Evolutionary conservation across 2,888 invertebrate genomes (phyloP).

Genomic region (Andrena fulva): DNA sequence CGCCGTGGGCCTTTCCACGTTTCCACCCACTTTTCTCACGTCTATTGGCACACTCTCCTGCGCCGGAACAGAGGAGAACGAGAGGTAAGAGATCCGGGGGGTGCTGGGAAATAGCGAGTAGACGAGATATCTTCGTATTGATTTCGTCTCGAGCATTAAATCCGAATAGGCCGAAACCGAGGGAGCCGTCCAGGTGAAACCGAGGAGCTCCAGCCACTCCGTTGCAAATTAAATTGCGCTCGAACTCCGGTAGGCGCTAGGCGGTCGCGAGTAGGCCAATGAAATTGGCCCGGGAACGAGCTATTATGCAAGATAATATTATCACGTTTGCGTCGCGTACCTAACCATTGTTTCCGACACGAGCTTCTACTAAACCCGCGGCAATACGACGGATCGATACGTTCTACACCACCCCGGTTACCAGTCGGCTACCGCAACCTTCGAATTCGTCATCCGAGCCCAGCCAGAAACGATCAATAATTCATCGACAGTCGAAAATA

Average conservation of each 20-base stretch:
- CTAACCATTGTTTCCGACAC: slow-evolving; percentile 43
- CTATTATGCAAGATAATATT: slow-evolving; percentile 65
- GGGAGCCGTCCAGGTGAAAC: slow-evolving; percentile 64
- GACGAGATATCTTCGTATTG: slow-evolving; percentile 73
- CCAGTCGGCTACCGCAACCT: not conserved
- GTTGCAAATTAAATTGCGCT: slow-evolving; percentile 66
- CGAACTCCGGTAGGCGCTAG: slow-evolving; percentile 18
- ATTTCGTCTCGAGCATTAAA: slow-evolving; percentile 77
- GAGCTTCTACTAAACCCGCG: slow-evolving; percentile 9
- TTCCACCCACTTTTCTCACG: slow-evolving; percentile 1
- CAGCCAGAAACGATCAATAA: too few relatives aligned
- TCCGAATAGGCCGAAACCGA: slow-evolving; percentile 65
- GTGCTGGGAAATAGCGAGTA: slow-evolving; percentile 47
- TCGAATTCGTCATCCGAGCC: not conserved
- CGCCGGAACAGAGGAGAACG: slow-evolving; percentile 1
- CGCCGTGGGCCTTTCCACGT: slow-evolving; percentile 14
- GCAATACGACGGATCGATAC: slow-evolving; percentile 2
- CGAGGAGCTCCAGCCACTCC: slow-evolving; percentile 46
- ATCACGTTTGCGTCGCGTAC: slow-evolving; percentile 37
- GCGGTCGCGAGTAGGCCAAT: slow-evolving; percentile 55
- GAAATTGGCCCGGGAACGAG: slow-evolving; percentile 59
- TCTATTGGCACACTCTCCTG: slow-evolving; percentile 62
- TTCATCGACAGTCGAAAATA: not conserved
- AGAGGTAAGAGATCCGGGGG: not conserved
- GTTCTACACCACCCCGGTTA: not conserved